Base-by-base conservation (phyloP, 2,113 vertebrate genomes). In the Sialia sialis region DNA sequence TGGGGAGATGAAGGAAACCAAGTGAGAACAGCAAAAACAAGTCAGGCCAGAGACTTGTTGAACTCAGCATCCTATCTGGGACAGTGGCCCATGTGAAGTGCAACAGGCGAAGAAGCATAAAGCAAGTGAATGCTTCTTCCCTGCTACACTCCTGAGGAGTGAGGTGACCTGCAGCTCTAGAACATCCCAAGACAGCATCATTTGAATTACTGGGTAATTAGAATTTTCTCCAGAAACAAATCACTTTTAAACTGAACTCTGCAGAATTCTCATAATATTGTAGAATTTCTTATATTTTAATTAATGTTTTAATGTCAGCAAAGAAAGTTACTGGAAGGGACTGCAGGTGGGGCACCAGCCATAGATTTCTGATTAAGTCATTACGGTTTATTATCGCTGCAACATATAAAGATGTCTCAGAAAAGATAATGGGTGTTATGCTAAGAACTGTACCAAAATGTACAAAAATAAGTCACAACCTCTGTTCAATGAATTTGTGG, bases 1-100 rank as follows among this genome's bases (percentile, higher is more conserved):
- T 66, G 79, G 39, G 63, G 55, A 88, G 46, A 85, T 86, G 58
- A 93, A 80, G 66, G 79, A 90, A 95, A 93, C 48, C 49, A 91
- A 79, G 34, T 34, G 55, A 89, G 54, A 91, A 68, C 29, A 87
- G 54, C 49, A 83, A 58, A 79, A 90, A 80, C 21, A 58, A 69
- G 64, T 92, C 70, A 80, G 38, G 82, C 51, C 67, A 89, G 66
- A 85, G 84, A 68, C 14, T 34, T 64, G 74, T 16, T 80, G 72
- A 91, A 92, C 18, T 88, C 70, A 12, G 59, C 59, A 93, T 30
- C 55, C 46, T 73, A 14, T 27, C 41, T 76, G 41, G 46, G 34
- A 92, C 62, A 72, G 52, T 8, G 23, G 51, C 39, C 49, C 76
- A 23, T 6, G 27, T 3, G 32, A 86, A 59, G 32, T n/a, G 15